These are phyloP conservation scores for Aspidiotus destructor DNA, from an alignment of 2,888 invertebrate genomes.

Conservation along the genomic window DNA sequence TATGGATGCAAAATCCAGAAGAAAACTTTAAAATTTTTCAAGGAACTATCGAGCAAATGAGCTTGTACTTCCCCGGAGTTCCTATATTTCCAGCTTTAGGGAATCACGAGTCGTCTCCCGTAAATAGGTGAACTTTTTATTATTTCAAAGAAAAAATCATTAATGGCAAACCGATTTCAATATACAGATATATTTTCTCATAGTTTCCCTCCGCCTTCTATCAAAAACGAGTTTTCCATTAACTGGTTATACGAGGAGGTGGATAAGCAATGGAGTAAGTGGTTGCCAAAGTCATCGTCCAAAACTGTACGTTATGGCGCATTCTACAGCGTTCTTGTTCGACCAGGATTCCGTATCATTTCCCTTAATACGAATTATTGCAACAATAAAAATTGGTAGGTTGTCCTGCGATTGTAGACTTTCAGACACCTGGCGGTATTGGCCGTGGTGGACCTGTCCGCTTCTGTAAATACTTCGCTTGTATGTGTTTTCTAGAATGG, in stretches of 20 bases:
- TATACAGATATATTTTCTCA: too few species aligned
- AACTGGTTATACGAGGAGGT: conserved; percentile 88
- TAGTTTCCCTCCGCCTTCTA: conserved; percentile 80
- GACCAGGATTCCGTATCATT: conserved; percentile 80
- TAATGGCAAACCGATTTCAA: too few species aligned
- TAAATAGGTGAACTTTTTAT: conserved; percentile 60
- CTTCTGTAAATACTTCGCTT: too few species aligned
- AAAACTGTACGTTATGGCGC: conserved; percentile 78
- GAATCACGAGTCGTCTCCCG: conserved; percentile 93
- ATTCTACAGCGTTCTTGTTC: conserved; percentile 81
- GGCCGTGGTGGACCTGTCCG: conserved; percentile 7
- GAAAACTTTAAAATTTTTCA: conserved; percentile 77
- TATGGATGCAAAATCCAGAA: conserved; percentile 85
- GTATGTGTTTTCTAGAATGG: too few species aligned
- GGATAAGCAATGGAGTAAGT: conserved; percentile 79
- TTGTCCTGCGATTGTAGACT: neutral
- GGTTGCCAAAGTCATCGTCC: conserved; percentile 80
- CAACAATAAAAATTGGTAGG: conserved; percentile 81
- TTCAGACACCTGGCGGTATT: neutral
- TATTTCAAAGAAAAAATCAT: neutral
- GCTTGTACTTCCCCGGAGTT: conserved; percentile 76
- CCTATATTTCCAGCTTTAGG: conserved; percentile 91
- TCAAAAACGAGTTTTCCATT: conserved; percentile 71
- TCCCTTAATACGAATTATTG: conserved; percentile 96
- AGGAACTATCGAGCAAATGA: conserved; percentile 76